Base-by-base conservation (phyloP, 2,888 invertebrate species). In the Lepidocyrtinus sp. region DNA sequence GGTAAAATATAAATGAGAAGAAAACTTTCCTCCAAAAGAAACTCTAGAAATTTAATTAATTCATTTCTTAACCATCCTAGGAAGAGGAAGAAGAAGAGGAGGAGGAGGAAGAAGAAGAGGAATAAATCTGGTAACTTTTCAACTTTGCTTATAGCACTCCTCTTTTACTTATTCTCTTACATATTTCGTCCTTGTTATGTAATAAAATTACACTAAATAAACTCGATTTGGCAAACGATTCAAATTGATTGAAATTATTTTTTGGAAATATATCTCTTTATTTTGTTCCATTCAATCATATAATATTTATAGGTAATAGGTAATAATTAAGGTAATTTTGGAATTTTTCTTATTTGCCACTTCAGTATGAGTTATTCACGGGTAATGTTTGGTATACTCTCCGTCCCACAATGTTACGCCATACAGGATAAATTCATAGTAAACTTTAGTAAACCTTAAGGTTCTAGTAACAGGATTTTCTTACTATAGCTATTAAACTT, bases 1-100 rank as follows among this genome's bases (percentile, higher is more conserved):
- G 36, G 94, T 91, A 85, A 94, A 93, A 84, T 91, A 90, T 63
- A 91, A 89, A 36, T 90, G 89, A 62, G 89, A 88, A 25, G 89
- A 89, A 70, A 45, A 45, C 45, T 45, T 45, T 45, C 15, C 15
- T 45, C 7, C 45, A 45, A 5, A 45, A 45, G 15, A 5, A 15
- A 15, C 45, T 9, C 45, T 45, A 9, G 15, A 9, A 45, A 9
- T 5, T 45, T 45, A 45, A 45, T 45, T 15, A 15, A 9, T n/a
- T n/a, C n/a, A n/a, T n/a, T n/a, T n/a, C n/a, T n/a, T n/a, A n/a
- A n/a, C n/a, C n/a, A n/a, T n/a, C n/a, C n/a, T n/a, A n/a, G 15
- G 5, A 15, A 9, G 77, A 78, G 25, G 78, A 72, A 9, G 78
- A 70, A 21, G 70, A 70, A 17, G 70, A 70, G 25, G 70, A 70